phyloP scores from a whole-genome alignment of 2,113 vertebrate species.

The Zootoca vivipara region DNA sequence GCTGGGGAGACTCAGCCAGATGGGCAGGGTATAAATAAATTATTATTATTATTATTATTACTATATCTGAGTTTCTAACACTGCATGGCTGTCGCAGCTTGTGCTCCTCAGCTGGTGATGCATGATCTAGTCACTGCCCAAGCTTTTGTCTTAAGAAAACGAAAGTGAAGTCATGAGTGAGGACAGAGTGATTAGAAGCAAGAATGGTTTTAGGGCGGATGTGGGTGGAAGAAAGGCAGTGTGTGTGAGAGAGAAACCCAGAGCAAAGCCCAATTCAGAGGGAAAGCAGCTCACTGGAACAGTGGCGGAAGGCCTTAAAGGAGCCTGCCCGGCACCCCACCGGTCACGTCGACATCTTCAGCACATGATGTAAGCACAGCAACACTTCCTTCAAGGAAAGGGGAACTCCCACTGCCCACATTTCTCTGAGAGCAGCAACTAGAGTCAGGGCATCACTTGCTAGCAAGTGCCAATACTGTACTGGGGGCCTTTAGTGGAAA shows the following conservation, averaged over 20 bases:
- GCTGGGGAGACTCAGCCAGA: too few relatives aligned
- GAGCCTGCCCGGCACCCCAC: neutral
- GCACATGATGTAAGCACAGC: neutral
- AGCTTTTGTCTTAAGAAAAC: neutral
- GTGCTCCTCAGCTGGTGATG: neutral
- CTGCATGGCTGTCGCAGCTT: too few relatives aligned
- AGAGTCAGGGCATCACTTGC: neutral
- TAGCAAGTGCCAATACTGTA: neutral
- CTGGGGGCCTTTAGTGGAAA: neutral
- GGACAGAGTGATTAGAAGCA: neutral
- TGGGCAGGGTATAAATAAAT: too few relatives aligned
- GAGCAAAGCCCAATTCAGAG: neutral
- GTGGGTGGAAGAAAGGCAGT: neutral
- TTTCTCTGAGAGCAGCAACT: neutral
- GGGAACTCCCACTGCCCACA: too few relatives aligned
- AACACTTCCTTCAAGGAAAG: neutral
- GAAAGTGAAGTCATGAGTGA: neutral
- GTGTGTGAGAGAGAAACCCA: neutral
- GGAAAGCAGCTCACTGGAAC: neutral
- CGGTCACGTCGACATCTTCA: neutral
- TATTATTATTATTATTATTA: too few relatives aligned
- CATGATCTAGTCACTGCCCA: neutral
- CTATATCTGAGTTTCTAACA: too few relatives aligned
- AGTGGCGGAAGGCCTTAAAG: neutral
- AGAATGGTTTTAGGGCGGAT: neutral